Evolutionary conservation across 1,140 invertebrate genomes (phyloP), one percentile per base, ranked within the genome.

Genomic region (Brachionus calyciflorus): DNA sequence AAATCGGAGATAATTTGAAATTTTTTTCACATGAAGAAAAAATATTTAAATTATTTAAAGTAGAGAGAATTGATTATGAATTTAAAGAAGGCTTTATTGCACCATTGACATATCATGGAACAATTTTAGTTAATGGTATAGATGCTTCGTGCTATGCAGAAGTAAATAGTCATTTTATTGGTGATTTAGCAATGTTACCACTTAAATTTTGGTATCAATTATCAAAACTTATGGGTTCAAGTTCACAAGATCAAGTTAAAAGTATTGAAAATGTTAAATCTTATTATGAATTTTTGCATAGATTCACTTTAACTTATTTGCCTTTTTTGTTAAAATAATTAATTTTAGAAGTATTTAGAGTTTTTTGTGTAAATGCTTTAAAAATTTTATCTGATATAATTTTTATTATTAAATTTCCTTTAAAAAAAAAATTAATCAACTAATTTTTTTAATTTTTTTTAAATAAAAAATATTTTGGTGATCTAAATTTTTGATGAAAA

Each of bases 111-210:
- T 83, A 83, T 17, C 88, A 89, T 10, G 96, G 96, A 1, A 96
- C 91, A 21, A 85, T 98, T 10, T 87, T 98, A 26, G 92, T 98
- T 0, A 90, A 98, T 83, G 90, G 91, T 76, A 90, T 96, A 2
- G 88, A 94, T 1, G 92, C 92, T 1, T 97, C 94, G 0, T 98
- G 95, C 83, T 99, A 98, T 85, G 95, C 95, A 0, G 86, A 93
- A 10, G 88, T 98, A 14, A 88, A 91, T 81, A 92, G 90, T 84
- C 93, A 95, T 79, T 82, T 83, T 6, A 77, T 97, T 53, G 94
- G 93, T 7, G 94, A 97, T 82, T 26, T 60, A 9, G 37, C 48
- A 7, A 46, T 65, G 33, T 6, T 28, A 14, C 76, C 76, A 3
- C 6, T 51, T 30, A 49, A 49, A 41, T 40, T 73, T 19, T 73